phyloP scores from a whole-genome alignment of 2,888 invertebrate genomes.

The Anagyrus pseudococci region DNA sequence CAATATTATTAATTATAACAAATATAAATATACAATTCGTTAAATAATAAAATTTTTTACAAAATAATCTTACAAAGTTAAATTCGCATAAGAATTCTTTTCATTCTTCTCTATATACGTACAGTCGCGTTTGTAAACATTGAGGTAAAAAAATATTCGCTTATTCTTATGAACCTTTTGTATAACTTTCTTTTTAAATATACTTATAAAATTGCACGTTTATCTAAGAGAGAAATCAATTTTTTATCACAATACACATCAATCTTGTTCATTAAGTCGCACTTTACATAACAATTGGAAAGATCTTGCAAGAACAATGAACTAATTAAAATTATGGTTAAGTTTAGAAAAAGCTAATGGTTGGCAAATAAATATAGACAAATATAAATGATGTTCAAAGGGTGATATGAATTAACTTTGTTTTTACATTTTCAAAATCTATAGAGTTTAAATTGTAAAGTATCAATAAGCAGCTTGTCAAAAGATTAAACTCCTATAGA shows the following conservation, averaged over 20 bases:
- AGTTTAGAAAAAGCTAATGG: too few species aligned
- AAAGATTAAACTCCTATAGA: too few species aligned
- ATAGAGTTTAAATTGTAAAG: too few species aligned
- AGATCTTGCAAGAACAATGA: conserved; percentile 13
- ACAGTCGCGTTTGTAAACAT: conserved; percentile 16
- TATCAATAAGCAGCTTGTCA: too few species aligned
- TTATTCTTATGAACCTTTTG: conserved; percentile 16
- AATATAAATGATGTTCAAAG: too few species aligned
- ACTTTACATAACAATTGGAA: conserved; percentile 14
- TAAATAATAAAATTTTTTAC: conserved; percentile 17
- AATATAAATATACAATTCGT: conserved; percentile 14
- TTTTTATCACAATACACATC: conserved; percentile 29
- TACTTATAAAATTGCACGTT: conserved; percentile 29
- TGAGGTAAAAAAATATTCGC: conserved; percentile 32
- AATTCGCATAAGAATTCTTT: conserved; percentile 20
- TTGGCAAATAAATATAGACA: too few species aligned
- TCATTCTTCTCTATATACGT: conserved; percentile 2
- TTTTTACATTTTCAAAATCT: too few species aligned
- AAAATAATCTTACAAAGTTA: conserved; percentile 24
- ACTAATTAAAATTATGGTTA: conserved; percentile 11
- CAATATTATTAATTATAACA: conserved; percentile 11
- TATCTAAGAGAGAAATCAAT: conserved; percentile 28
- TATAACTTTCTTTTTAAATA: conserved; percentile 22
- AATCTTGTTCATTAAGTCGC: conserved; percentile 26
- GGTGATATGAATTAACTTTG: too few species aligned